These are phyloP conservation scores for Gadus chalcogrammus DNA, from an alignment of 2,113 vertebrate genomes.

Conservation along the genomic window DNA sequence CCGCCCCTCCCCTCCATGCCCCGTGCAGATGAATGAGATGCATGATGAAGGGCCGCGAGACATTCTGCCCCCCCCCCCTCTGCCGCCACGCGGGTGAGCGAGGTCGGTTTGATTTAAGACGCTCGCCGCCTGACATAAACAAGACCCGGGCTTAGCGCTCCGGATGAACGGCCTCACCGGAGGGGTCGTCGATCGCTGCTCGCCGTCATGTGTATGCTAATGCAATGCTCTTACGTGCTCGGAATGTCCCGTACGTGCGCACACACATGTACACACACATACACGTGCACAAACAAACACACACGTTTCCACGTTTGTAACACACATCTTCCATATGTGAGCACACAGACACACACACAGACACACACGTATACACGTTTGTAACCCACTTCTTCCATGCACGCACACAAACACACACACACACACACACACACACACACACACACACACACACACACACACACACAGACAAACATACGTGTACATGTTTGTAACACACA, in stretches of 20 bases:
- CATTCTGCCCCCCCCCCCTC: too few species aligned
- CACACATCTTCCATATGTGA: not conserved
- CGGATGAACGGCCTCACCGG: too few species aligned
- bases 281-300: not conserved
- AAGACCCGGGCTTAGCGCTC: constrained; percentile 1
- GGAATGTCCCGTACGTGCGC: not conserved
- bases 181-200: constrained; percentile 31
- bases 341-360: not conserved
- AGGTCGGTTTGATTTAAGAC: not conserved
- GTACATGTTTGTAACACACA: not conserved
- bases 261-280: not conserved
- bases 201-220: constrained; percentile 11
- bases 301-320: not conserved
- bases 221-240: not conserved
- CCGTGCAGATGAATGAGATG: constrained; percentile 47
- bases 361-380: not conserved
- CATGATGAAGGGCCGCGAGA: constrained; percentile 29
- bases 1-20: too few species aligned
- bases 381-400: not conserved
- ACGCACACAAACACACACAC: not conserved
- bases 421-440: too few species aligned
- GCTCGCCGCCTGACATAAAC: constrained; percentile 30
- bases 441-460: not conserved
- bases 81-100: too few species aligned
- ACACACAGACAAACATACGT: not conserved